Conservation (phyloP, 2,797 vertebrate species). For the Hippopotamyrus pictus region DNA sequence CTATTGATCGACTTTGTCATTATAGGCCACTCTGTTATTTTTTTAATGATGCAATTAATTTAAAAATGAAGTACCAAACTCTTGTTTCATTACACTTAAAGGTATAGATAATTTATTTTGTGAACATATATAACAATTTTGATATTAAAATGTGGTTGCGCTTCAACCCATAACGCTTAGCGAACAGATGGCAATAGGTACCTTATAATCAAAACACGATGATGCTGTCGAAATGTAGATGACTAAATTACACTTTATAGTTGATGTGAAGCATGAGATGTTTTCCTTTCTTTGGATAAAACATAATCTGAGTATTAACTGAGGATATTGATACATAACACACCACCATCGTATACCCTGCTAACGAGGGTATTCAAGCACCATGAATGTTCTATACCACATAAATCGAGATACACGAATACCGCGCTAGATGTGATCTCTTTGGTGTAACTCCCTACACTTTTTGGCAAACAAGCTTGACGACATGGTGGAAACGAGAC, state of each 20-base stretch:
- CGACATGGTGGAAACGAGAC: neutral
- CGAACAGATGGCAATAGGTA: neutral
- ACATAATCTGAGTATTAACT: neutral
- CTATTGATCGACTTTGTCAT: conserved; percentile 12
- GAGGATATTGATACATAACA: neutral
- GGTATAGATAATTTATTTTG: neutral
- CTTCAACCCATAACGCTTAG: neutral
- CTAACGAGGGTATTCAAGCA: neutral
- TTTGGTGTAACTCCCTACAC: neutral
- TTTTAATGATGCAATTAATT: neutral
- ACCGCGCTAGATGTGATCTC: neutral
- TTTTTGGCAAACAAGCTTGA: neutral
- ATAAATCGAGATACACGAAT: neutral
- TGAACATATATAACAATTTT: neutral
- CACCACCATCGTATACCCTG: neutral
- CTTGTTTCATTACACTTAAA: neutral
- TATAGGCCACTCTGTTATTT: neutral
- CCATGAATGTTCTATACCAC: neutral
- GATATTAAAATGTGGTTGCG: neutral
- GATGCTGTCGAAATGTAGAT: neutral
- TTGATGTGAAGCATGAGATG: neutral
- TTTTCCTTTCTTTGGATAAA: neutral
- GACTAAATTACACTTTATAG: neutral
- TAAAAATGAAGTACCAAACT: neutral
- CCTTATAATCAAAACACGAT: neutral